Evolutionary conservation across 2,888 invertebrate species (phyloP).

Genomic region (Rhagonycha lutea): DNA sequence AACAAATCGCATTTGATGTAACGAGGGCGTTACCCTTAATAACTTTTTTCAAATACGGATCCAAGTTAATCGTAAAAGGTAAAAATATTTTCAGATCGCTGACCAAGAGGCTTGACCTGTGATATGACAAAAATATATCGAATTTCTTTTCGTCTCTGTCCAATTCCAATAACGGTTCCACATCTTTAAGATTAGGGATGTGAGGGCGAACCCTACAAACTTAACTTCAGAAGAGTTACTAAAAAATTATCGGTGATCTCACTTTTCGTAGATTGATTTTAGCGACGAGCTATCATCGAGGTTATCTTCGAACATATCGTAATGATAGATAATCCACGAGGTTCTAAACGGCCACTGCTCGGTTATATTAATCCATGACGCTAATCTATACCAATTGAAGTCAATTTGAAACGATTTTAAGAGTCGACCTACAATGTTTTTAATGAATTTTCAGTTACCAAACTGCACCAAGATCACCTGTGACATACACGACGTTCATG

Average conservation of each 20-base stretch:
- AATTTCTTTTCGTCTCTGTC: conserved; percentile 95
- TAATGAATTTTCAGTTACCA: not conserved
- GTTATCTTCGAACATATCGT: conserved; percentile 85
- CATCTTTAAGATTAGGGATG: conserved; percentile 83
- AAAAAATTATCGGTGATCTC: conserved; percentile 44
- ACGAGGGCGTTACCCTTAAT: conserved; percentile 78
- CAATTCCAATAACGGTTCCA: conserved; percentile 86
- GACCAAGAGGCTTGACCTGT: conserved; percentile 81
- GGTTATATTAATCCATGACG: conserved; percentile 97
- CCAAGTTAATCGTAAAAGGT: conserved; percentile 97
- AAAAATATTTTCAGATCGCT: conserved; percentile 93
- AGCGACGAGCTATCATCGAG: conserved; percentile 85
- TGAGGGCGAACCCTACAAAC: conserved; percentile 73
- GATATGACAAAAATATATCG: conserved; percentile 89
- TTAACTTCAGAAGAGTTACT: not conserved
- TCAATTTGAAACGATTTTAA: conserved; percentile 98
- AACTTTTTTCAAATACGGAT: conserved; percentile 96
- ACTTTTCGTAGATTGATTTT: conserved; percentile 93
- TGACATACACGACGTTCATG: conserved; percentile 96
- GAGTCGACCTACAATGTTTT: conserved; percentile 74
- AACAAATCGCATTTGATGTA: not conserved
- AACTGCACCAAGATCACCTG: conserved; percentile 61
- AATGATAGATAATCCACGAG: conserved; percentile 95
- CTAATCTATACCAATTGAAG: conserved; percentile 98
- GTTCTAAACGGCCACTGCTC: conserved; percentile 99